Conservation (phyloP, 2,797 vertebrate genomes). For the Chaetophractus vellerosus region DNA sequence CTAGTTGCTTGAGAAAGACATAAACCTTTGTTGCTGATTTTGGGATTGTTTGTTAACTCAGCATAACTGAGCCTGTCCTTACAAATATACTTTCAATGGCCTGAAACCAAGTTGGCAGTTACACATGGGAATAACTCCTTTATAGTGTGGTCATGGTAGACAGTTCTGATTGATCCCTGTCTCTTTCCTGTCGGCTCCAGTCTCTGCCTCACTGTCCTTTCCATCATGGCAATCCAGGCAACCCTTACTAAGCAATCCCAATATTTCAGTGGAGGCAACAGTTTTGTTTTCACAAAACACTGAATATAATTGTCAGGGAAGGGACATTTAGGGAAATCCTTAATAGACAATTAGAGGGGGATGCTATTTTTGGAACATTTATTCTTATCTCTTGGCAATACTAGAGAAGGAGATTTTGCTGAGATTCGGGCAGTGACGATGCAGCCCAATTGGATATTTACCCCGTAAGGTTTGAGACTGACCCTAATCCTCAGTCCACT, state of each 20-base stretch:
- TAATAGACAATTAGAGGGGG: conserved; percentile 1
- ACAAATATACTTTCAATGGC: neutral
- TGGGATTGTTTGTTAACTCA: neutral
- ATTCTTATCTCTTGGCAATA: neutral
- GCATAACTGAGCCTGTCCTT: neutral
- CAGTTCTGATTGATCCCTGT: neutral
- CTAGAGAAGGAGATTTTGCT: neutral
- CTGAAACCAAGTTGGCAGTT: neutral
- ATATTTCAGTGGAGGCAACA: neutral
- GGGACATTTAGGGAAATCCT: neutral
- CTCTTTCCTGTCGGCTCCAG: neutral
- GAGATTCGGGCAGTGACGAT: neutral
- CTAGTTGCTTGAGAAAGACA: neutral
- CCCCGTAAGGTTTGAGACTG: neutral
- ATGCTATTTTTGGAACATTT: neutral
- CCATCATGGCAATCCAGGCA: neutral
- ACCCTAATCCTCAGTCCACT: neutral
- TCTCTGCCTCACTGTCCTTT: neutral
- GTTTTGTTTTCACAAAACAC: conserved; percentile 21
- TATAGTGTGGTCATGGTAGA: neutral
- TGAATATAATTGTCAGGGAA: conserved; percentile 3
- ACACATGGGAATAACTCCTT: neutral
- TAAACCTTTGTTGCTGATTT: neutral
- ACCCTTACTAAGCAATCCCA: neutral
- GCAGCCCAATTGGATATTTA: neutral